phyloP scores from a whole-genome alignment of 2,888 invertebrate genomes.

The Andrena minutula region DNA sequence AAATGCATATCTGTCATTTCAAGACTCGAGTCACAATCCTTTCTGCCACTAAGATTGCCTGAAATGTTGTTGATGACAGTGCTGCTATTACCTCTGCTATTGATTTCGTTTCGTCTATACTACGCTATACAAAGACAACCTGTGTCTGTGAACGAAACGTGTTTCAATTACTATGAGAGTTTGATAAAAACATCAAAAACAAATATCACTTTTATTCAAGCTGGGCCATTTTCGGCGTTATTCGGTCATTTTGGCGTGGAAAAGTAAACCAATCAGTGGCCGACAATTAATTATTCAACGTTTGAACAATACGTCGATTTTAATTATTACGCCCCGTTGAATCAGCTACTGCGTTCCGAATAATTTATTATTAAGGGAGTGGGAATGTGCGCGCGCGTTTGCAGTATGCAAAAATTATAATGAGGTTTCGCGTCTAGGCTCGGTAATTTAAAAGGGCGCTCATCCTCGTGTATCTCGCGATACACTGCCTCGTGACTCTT shows the following conservation, averaged over 20 bases:
- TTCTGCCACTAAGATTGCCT: no score
- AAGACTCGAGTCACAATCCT: no score
- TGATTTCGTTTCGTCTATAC: no score
- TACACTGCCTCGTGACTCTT: neutral
- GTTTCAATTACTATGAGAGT: no score
- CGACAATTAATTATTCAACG: constrained; percentile 37
- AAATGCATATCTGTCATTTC: no score
- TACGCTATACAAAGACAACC: no score
- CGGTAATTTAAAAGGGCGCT: constrained; percentile 15
- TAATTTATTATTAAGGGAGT: constrained; percentile 8
- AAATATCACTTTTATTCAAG: no score
- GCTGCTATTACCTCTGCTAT: no score
- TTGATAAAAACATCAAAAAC: no score
- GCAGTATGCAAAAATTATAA: constrained; percentile 35
- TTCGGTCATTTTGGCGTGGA: neutral
- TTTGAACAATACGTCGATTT: constrained; percentile 40
- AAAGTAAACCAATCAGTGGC: constrained; percentile 32
- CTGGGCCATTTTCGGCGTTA: no score
- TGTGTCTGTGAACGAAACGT: no score
- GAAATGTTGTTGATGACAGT: no score
- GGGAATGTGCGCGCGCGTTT: neutral
- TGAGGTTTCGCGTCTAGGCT: neutral
- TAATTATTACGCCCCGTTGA: constrained; percentile 11
- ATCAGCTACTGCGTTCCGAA: neutral
- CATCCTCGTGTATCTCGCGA: neutral